Evolutionary conservation across 2,888 invertebrate species (phyloP), one percentile per base, ranked within the genome.

Genomic region (Argyresthia goedartella): DNA sequence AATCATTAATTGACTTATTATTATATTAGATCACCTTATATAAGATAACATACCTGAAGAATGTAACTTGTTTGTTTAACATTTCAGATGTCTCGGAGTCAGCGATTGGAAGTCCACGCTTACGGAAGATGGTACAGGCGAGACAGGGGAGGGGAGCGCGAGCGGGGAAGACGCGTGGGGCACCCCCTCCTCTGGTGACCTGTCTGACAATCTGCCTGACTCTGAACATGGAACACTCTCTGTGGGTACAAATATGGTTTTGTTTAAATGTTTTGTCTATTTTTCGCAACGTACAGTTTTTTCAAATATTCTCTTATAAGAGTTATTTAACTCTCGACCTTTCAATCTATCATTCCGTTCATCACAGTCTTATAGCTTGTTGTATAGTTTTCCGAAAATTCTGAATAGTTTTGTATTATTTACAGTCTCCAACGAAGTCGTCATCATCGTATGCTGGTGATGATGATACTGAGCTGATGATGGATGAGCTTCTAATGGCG

Each of bases 91-190:
- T 59, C 72, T 87, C 53, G 79, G 81, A 67, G 90, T 80, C 64
- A 92, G 73, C 76, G 92, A 73, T 77, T 91, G 89, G 88, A 89
- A 72, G 61, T 61, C 79, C 62, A 84, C 65, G 60, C 81, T 75
- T 67, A 73, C 71, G 60, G 94, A 94, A 60, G 95, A 95, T 54
- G 89, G 88, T 8, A 76, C 88, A 44, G 87, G 87, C 4, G 86
- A 86, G 43, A 78, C 84, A 10, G 92, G 92, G 6, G 95, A 95
- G 66, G 94, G 93, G 0, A 95, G 95, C 46, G 95, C 93, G 0
- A 95, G 94, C 3, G 95, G 94, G 0, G 95, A 95, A 72, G 95
- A 95, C 65, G 92, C 95, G 25, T 95, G 95, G 95, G 95, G 95
- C 0, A 95, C 95, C 0, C 95, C 95, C 4, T 95, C 95, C 0